These are phyloP conservation scores for Epirrhoe alternata DNA, from an alignment of 2,888 invertebrate species.

Conservation along the genomic window DNA sequence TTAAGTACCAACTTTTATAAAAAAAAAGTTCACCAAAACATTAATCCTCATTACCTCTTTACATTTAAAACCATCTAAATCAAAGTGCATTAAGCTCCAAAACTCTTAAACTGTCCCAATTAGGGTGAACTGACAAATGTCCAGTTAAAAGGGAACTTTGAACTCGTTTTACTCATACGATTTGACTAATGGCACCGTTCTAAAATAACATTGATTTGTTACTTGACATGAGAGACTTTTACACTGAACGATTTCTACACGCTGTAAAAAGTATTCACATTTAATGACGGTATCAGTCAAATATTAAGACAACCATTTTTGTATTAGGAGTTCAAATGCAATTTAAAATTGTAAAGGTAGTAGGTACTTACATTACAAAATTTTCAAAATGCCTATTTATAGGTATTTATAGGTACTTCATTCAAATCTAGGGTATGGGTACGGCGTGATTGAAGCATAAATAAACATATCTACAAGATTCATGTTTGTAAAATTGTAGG, in stretches of 20 bases:
- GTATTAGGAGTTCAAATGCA: too few relatives aligned
- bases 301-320: too few relatives aligned
- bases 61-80: slow-evolving; percentile 28
- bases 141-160: slow-evolving; percentile 59
- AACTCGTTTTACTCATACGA: slow-evolving; percentile 65
- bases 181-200: slow-evolving; percentile 75
- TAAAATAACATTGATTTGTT: slow-evolving; percentile 78
- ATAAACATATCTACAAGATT: too few relatives aligned
- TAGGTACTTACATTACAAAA: too few relatives aligned
- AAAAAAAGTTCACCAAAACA: background rate
- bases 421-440: too few relatives aligned
- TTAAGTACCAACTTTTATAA: background rate
- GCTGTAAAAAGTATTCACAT: too few relatives aligned
- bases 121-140: slow-evolving; percentile 65
- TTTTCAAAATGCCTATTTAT: too few relatives aligned
- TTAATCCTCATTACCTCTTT: slow-evolving; percentile 6
- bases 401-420: too few relatives aligned
- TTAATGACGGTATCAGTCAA: too few relatives aligned
- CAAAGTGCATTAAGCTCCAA: slow-evolving; percentile 33
- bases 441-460: too few relatives aligned
- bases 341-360: too few relatives aligned
- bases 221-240: slow-evolving; percentile 44
- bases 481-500: too few relatives aligned
- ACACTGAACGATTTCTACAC: slow-evolving; percentile 2
- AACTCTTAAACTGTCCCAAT: slow-evolving; percentile 56